phyloP scores from a whole-genome alignment of 2,113 vertebrate genomes.

The Eubucco bourcierii region DNA sequence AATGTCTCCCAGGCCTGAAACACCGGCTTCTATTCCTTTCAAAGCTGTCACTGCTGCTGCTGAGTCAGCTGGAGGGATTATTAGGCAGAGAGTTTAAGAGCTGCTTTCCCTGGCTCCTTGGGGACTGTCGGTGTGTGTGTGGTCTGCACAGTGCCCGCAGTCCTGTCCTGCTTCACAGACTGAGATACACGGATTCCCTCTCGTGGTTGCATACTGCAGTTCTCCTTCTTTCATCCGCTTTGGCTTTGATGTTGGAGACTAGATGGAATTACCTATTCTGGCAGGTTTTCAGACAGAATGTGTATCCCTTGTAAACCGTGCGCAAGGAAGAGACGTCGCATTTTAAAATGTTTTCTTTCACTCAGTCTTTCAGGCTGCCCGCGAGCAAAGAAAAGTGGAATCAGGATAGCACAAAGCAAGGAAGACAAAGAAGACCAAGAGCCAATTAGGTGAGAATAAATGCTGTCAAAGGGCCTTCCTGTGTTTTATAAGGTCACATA shows the following conservation, averaged over 20 bases:
- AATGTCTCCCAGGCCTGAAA: not conserved
- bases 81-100: not conserved
- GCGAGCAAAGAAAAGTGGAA: constrained; percentile 95
- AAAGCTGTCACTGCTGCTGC: not conserved
- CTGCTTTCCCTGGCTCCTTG: not conserved
- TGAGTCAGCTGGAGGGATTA: not conserved
- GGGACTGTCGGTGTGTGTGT: not conserved
- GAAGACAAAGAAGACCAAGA: constrained; percentile 99
- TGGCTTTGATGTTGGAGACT: not conserved
- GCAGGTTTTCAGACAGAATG: not conserved
- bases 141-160: not conserved
- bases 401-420: constrained; percentile 98
- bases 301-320: not conserved
- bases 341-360: constrained; percentile 57
- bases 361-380: constrained; percentile 98
- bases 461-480: not conserved
- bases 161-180: not conserved
- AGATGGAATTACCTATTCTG: not conserved
- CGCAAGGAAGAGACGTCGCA: not conserved
- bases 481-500: not conserved
- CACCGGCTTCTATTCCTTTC: not conserved
- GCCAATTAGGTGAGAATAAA: constrained; percentile 89
- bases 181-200: not conserved
- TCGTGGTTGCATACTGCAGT: not conserved
- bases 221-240: not conserved